phyloP scores from a whole-genome alignment of 2,113 vertebrate genomes.

The Pithys albifrons region DNA sequence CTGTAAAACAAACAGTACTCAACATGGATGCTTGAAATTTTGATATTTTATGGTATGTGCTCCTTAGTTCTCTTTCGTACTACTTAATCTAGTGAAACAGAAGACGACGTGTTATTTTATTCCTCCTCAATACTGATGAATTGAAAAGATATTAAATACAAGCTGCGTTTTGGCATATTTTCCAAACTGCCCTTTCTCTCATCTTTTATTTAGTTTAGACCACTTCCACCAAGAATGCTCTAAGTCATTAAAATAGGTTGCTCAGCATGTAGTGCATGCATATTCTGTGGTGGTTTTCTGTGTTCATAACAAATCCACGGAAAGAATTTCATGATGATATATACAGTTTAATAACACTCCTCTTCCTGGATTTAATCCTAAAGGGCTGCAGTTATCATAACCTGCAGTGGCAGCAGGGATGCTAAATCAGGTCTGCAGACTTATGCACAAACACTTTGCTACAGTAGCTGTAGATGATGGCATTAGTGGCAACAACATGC shows the following conservation, averaged over 20 bases:
- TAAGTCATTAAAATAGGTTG: neutral
- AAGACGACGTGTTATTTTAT: neutral
- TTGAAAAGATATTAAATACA: neutral
- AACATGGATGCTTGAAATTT: neutral
- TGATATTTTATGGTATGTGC: neutral
- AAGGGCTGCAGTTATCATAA: neutral
- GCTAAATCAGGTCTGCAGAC: neutral
- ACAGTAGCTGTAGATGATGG: neutral
- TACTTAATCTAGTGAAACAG: neutral
- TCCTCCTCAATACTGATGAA: neutral
- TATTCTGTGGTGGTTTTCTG: neutral
- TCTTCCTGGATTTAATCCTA: neutral
- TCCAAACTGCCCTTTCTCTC: neutral
- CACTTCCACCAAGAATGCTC: neutral
- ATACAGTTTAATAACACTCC: neutral
- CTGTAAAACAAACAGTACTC: neutral
- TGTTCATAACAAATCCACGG: neutral
- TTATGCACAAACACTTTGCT: neutral
- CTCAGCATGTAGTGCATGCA: neutral
- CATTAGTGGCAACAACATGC: neutral
- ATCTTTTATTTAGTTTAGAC: neutral
- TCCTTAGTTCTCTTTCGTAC: neutral
- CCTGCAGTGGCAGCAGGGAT: neutral
- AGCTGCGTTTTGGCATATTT: neutral
- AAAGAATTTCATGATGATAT: neutral